phyloP scores from a whole-genome alignment of 2,797 vertebrate genomes.

The Esox lucius region DNA sequence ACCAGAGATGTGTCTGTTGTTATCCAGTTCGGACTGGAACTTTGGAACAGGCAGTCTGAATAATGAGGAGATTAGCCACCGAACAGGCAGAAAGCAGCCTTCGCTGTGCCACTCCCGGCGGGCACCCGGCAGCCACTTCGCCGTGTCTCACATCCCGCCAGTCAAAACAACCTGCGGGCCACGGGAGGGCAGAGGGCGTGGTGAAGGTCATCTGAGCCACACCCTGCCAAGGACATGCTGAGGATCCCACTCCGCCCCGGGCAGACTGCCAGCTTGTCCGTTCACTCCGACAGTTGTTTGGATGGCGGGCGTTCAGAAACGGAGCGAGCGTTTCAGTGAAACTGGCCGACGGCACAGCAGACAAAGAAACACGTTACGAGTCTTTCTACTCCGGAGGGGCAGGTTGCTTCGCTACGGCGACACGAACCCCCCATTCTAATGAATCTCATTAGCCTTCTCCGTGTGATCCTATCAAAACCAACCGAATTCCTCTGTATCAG shows the following conservation, averaged over 20 bases:
- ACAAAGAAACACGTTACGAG: slow-evolving; percentile 1
- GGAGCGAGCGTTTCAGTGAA: background rate
- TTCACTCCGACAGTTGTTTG: background rate
- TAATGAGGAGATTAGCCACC: slow-evolving; percentile 37
- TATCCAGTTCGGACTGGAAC: slow-evolving; percentile 32
- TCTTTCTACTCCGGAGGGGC: background rate
- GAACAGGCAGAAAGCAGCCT: slow-evolving; percentile 13
- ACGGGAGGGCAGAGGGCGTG: background rate
- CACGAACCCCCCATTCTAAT: slow-evolving; percentile 9
- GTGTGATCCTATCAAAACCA: background rate
- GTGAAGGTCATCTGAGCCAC: slow-evolving; percentile 5
- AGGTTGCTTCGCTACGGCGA: background rate
- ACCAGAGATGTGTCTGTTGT: slow-evolving; percentile 8
- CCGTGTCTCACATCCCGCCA: background rate
- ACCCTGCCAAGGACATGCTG: background rate
- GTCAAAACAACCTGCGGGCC: background rate
- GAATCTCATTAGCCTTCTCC: slow-evolving; percentile 7
- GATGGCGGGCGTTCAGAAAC: background rate
- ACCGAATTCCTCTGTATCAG: background rate
- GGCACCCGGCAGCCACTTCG: background rate
- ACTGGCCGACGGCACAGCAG: slow-evolving; percentile 4
- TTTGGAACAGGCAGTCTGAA: slow-evolving; percentile 29
- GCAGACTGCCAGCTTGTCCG: background rate
- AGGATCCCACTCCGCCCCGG: background rate
- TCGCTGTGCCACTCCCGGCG: background rate